A percentile compares a stretch with the other conserved stretches of the same genome.
Evolutionary conservation across 2,113 vertebrate genomes (phyloP).

Genomic region (Tiliqua scincoides): DNA sequence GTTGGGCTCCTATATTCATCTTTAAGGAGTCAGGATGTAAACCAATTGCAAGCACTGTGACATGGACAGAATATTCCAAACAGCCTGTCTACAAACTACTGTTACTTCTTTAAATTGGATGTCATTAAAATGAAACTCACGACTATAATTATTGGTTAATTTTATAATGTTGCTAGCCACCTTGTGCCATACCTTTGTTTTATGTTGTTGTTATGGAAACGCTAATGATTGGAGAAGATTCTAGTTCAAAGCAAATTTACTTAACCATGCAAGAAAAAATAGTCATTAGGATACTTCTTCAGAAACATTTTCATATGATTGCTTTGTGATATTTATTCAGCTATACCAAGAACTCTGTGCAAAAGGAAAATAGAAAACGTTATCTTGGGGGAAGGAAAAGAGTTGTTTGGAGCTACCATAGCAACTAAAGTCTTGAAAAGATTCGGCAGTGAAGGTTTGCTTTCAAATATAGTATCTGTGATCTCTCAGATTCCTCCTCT

Average conservation of each 20-base stretch:
- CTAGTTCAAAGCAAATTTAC: neutral
- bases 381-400: neutral
- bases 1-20: neutral
- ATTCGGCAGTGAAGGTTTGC: neutral
- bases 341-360: neutral
- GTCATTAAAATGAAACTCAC: neutral
- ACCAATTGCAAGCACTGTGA: neutral
- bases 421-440: neutral
- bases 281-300: neutral
- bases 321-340: neutral
- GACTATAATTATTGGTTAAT: neutral
- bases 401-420: neutral
- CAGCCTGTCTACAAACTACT: neutral
- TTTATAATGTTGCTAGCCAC: neutral
- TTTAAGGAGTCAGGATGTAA: neutral
- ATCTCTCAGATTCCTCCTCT: neutral
- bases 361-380: neutral
- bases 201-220: constrained; percentile 52
- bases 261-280: neutral
- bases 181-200: constrained; percentile 3
- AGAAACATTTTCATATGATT: constrained; percentile 8
- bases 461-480: constrained; percentile 4
- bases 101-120: neutral
- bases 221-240: neutral
- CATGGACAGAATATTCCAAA: neutral